A percentile compares a stretch with the other conserved stretches of the same genome.
phyloP scores from a whole-genome alignment of 2,113 vertebrate genomes.

The Danionella cerebrum region DNA sequence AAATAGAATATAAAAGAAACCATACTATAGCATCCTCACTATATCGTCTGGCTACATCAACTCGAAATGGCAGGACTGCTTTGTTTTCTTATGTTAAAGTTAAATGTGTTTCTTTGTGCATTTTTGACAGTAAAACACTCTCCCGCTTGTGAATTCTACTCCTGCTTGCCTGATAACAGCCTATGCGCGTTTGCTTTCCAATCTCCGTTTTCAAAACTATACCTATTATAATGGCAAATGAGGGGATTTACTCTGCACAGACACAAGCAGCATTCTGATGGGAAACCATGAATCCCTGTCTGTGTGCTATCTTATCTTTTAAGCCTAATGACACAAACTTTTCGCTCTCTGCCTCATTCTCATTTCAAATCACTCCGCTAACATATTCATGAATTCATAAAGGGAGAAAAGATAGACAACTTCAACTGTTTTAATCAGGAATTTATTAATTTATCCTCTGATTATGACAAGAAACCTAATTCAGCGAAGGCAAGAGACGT shows the following conservation, averaged over 20 bases:
- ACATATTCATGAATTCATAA: constrained; percentile 20
- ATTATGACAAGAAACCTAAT: background rate
- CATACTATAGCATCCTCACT: background rate
- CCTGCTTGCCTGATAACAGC: constrained; percentile 8
- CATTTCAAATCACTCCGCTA: constrained; percentile 16
- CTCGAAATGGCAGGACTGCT: background rate
- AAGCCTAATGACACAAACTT: constrained; percentile 7
- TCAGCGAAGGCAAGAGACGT: background rate
- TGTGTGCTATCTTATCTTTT: constrained; percentile 13
- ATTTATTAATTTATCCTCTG: background rate
- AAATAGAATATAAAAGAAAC: background rate
- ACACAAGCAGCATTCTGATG: constrained; percentile 5
- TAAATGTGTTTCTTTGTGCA: background rate
- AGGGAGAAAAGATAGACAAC: background rate
- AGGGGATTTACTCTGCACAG: background rate
- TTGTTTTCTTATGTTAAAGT: background rate
- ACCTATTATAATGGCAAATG: constrained; percentile 11
- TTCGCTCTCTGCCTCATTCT: background rate
- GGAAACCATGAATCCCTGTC: constrained; percentile 4
- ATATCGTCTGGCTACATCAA: background rate
- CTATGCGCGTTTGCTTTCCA: background rate
- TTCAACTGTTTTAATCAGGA: background rate
- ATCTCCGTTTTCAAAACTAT: constrained; percentile 13
- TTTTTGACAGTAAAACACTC: background rate
- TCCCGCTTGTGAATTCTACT: constrained; percentile 6